Evolutionary conservation across 53 echinoderm and acorn worm species (phyloP).

Genomic region (Temnopleurus reevesii): DNA sequence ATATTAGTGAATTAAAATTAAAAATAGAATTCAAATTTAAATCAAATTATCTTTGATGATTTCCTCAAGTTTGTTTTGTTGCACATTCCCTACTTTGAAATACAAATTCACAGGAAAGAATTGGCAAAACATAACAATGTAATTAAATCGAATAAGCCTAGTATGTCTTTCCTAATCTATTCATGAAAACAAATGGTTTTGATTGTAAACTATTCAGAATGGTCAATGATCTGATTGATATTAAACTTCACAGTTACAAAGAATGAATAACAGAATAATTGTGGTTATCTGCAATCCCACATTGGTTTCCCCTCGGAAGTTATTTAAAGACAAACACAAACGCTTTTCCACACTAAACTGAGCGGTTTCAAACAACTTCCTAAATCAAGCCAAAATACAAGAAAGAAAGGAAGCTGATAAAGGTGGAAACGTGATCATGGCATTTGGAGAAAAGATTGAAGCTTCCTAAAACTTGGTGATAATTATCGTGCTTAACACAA

Average conservation of each 20-base stretch:
- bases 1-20: too few relatives aligned
- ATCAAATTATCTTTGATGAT: too few relatives aligned
- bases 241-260: background rate
- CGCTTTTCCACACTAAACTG: background rate
- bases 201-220: background rate
- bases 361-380: constrained; percentile 8
- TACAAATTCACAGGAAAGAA: too few relatives aligned
- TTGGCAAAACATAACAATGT: too few relatives aligned
- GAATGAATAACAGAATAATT: background rate
- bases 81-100: too few relatives aligned
- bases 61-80: too few relatives aligned
- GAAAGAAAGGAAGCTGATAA: background rate
- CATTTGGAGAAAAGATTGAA: constrained; percentile 6
- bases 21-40: too few relatives aligned
- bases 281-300: background rate
- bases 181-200: too few relatives aligned
- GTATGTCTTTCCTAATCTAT: too few relatives aligned
- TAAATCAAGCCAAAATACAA: background rate
- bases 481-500: background rate
- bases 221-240: background rate
- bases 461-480: background rate
- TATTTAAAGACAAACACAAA: background rate
- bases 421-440: background rate
- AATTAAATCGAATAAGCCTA: too few relatives aligned
- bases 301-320: background rate